Evolutionary conservation across 30 jellyfish, hydroid and myxozoan species (phyloP).

Genomic region (Turritopsis dohrnii): DNA sequence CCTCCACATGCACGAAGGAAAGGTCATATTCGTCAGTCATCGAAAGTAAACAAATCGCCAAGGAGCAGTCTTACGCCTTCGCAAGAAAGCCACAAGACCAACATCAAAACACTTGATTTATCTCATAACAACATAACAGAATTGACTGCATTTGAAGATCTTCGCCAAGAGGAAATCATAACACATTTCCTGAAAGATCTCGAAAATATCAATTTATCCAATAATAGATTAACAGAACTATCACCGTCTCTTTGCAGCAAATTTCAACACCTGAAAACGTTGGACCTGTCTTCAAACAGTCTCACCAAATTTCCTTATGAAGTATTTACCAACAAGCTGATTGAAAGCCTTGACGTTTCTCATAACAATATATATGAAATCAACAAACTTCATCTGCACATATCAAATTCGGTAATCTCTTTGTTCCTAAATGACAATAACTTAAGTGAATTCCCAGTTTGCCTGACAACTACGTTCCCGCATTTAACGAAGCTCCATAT

Average conservation of each 20-base stretch:
- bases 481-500: constrained; percentile 41
- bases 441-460: constrained; percentile 49
- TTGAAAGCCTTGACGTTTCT: constrained; percentile 48
- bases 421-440: constrained; percentile 55
- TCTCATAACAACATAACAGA: constrained; percentile 53
- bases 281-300: constrained; percentile 39
- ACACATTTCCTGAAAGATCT: constrained; percentile 46
- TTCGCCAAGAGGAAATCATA: constrained; percentile 16
- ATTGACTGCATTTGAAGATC: constrained; percentile 32
- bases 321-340: constrained; percentile 31
- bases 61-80: not conserved
- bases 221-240: constrained; percentile 41
- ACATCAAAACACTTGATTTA: constrained; percentile 62
- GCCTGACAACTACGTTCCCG: constrained; percentile 55
- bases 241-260: constrained; percentile 32
- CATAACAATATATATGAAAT: constrained; percentile 34
- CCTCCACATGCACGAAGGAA: not conserved
- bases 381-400: constrained; percentile 19
- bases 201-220: constrained; percentile 51
- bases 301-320: constrained; percentile 61
- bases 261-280: constrained; percentile 42
- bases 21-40: not conserved
- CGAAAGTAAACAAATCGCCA: not conserved
- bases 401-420: constrained; percentile 25
- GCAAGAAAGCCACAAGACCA: not conserved